Percentiles rank a stretch among this genome's conserved stretches.
Evolutionary conservation across 2,113 vertebrate genomes (phyloP).

Genomic region (Bos javanicus): DNA sequence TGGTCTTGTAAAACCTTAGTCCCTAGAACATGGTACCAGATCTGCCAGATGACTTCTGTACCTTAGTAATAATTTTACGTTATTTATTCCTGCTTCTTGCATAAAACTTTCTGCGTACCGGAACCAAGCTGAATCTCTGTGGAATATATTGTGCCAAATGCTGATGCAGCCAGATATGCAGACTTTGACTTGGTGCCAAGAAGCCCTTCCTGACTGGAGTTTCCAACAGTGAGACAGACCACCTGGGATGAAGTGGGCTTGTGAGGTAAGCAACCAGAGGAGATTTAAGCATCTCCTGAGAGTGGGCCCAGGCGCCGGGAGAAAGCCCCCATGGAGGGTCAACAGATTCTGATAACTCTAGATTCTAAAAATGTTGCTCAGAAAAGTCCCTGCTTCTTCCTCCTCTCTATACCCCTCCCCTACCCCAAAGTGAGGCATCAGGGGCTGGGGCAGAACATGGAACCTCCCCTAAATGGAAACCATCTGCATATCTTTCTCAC

Average conservation of each 20-base stretch:
- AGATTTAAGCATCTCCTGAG: background rate
- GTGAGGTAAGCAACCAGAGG: background rate
- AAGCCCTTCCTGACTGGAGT: background rate
- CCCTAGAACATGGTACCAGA: background rate
- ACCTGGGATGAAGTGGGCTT: background rate
- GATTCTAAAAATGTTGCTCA: background rate
- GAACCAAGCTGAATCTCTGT: background rate
- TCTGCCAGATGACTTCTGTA: background rate
- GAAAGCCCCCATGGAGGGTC: background rate
- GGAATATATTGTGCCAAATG: background rate
- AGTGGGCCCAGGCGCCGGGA: background rate
- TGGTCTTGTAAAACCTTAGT: background rate
- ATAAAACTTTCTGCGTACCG: background rate
- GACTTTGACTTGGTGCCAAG: background rate
- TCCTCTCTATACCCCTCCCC: background rate
- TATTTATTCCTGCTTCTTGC: background rate
- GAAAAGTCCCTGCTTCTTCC: background rate
- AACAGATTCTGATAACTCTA: background rate
- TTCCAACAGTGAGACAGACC: background rate
- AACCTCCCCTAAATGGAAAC: slow-evolving; percentile 21
- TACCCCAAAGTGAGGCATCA: background rate
- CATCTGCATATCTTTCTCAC: background rate
- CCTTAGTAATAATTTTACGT: background rate
- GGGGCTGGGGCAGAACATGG: background rate
- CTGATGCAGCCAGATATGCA: background rate